Conservation (phyloP, 1,140 invertebrate genomes). For the Marisa cornuarietis region DNA sequence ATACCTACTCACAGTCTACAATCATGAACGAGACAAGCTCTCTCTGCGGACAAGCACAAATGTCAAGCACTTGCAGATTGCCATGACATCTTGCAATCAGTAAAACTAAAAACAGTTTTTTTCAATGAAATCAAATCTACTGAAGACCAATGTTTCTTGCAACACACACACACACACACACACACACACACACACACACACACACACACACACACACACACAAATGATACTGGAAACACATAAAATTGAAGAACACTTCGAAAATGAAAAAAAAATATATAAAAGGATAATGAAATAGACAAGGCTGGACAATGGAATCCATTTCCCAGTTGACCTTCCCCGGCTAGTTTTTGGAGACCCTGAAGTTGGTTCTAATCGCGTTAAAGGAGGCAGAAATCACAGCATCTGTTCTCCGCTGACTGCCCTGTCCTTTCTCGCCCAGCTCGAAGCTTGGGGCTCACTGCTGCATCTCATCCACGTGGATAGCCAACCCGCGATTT, state of each 20-base stretch:
- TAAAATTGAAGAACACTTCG: background rate
- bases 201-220: background rate
- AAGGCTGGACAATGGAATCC: background rate
- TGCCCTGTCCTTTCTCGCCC: background rate
- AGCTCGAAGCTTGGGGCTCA: background rate
- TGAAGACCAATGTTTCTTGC: too few relatives aligned
- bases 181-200: background rate
- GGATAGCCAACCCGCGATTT: too few relatives aligned
- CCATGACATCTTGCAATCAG: too few relatives aligned
- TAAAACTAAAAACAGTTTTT: too few relatives aligned
- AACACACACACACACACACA: background rate
- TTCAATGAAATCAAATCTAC: too few relatives aligned
- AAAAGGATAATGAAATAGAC: slow-evolving; percentile 1
- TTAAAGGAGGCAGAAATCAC: background rate
- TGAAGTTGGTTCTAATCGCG: background rate
- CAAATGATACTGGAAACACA: background rate
- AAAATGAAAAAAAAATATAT: slow-evolving; percentile 3
- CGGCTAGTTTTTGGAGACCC: too few relatives aligned
- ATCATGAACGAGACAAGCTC: too few relatives aligned
- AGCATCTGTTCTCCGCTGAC: background rate
- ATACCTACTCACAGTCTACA: too few relatives aligned
- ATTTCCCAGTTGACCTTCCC: background rate
- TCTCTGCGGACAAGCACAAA: too few relatives aligned
- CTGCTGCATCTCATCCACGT: too few relatives aligned
- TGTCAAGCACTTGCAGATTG: too few relatives aligned